phyloP scores from a whole-genome alignment of 2,797 vertebrate species.

The Sciurus carolinensis region DNA sequence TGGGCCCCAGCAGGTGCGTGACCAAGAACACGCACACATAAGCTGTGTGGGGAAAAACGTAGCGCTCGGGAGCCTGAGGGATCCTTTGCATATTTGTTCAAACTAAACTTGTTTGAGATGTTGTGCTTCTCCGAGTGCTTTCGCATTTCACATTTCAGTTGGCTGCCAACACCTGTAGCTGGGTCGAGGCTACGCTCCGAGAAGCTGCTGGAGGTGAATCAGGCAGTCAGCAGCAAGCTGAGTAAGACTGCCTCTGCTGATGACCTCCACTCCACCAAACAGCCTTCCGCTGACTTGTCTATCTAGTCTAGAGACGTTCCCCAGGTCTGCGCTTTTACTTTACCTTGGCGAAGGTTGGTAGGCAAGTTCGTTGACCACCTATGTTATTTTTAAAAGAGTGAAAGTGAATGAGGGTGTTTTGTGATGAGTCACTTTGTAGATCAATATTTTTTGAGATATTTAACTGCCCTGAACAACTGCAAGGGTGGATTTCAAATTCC shows the following conservation, averaged over 20 bases:
- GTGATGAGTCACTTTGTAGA: not conserved
- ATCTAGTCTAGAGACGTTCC: not conserved
- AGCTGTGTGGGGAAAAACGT: not conserved
- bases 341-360: not conserved
- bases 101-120: not conserved
- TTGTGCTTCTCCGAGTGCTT: slow-evolving; percentile 48
- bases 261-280: not conserved
- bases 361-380: not conserved
- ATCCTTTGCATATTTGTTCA: slow-evolving; percentile 19
- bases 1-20: not conserved
- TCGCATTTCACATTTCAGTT: not conserved
- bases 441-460: not conserved
- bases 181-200: not conserved
- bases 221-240: not conserved
- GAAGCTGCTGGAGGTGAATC: not conserved
- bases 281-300: not conserved
- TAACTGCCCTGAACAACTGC: not conserved
- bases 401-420: not conserved
- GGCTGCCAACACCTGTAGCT: not conserved
- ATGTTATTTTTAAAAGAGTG: not conserved
- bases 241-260: not conserved
- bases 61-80: not conserved
- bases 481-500: not conserved
- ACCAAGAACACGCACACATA: rapidly evolving
- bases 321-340: not conserved